Evolutionary conservation across 1,140 invertebrate genomes (phyloP).

Genomic region (Eriocheir sinensis): DNA sequence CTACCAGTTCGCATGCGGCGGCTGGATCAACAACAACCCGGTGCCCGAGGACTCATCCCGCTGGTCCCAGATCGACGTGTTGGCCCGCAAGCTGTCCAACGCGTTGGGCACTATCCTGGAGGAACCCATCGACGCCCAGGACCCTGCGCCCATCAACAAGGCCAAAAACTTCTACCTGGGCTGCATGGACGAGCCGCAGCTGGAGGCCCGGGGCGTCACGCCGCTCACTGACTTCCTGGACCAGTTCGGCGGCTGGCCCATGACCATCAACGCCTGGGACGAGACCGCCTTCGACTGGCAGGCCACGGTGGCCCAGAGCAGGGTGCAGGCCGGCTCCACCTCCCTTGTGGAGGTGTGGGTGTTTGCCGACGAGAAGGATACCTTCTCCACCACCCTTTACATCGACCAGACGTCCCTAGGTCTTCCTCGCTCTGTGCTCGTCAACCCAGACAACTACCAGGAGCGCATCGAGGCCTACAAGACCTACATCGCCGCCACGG

Average conservation of each 20-base stretch:
- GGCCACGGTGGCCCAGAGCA: slow-evolving; percentile 50
- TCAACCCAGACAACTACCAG: slow-evolving; percentile 60
- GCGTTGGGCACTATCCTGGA: slow-evolving; percentile 65
- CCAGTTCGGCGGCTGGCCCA: slow-evolving; percentile 74
- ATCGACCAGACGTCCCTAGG: slow-evolving; percentile 75
- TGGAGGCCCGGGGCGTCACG: slow-evolving; percentile 58
- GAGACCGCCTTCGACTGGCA: slow-evolving; percentile 73
- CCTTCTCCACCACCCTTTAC: slow-evolving; percentile 64
- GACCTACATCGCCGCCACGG: slow-evolving; percentile 69
- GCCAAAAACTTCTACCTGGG: slow-evolving; percentile 57
- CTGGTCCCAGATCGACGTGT: slow-evolving; percentile 70
- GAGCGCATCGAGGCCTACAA: slow-evolving; percentile 71
- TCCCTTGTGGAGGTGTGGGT: slow-evolving; percentile 66
- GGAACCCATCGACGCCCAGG: slow-evolving; percentile 46
- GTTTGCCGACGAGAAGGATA: slow-evolving; percentile 73
- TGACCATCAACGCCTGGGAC: slow-evolving; percentile 62
- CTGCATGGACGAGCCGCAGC: slow-evolving; percentile 57
- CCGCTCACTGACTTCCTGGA: slow-evolving; percentile 59
- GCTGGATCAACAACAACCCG: slow-evolving; percentile 85
- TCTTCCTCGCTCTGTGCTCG: slow-evolving; percentile 71
- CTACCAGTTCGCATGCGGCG: slow-evolving; percentile 84
- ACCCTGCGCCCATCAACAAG: slow-evolving; percentile 61
- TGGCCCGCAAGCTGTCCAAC: slow-evolving; percentile 58
- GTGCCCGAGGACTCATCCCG: slow-evolving; percentile 77
- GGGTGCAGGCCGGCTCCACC: not conserved